Evolutionary conservation across 1,140 invertebrate species (phyloP).

Genomic region (Mercenaria mercenaria): DNA sequence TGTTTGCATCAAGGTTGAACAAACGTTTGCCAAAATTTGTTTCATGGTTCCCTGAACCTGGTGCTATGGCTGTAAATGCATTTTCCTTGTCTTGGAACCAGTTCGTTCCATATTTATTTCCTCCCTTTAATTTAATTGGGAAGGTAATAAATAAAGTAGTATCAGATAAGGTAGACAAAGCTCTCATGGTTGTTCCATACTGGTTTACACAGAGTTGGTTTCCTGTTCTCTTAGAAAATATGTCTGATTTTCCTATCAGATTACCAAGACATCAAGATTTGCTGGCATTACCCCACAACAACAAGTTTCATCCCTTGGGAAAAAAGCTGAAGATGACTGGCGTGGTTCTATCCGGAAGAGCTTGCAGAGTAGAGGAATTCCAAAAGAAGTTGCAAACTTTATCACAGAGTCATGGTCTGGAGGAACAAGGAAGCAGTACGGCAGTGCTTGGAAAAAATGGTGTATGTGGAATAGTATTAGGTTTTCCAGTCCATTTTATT

Average conservation of each 20-base stretch:
- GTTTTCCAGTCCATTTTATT: background rate
- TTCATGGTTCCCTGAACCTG: constrained; percentile 69
- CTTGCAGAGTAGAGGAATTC: constrained; percentile 45
- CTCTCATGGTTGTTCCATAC: constrained; percentile 46
- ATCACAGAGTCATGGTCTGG: constrained; percentile 56
- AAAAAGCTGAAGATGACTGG: constrained; percentile 30
- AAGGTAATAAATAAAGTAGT: constrained; percentile 61
- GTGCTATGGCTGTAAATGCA: constrained; percentile 66
- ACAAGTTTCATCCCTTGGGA: constrained; percentile 36
- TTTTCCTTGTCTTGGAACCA: constrained; percentile 56
- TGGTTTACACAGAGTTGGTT: constrained; percentile 65
- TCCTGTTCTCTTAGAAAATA: constrained; percentile 29
- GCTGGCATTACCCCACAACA: constrained; percentile 23
- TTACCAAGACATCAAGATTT: constrained; percentile 49
- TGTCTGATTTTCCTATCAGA: constrained; percentile 46
- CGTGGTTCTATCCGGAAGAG: constrained; percentile 59
- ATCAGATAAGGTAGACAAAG: constrained; percentile 54
- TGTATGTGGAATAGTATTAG: constrained; percentile 44
- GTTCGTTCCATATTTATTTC: constrained; percentile 54
- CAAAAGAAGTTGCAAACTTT: constrained; percentile 32
- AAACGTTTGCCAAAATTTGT: constrained; percentile 57
- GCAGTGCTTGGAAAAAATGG: constrained; percentile 39
- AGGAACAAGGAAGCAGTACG: constrained; percentile 58
- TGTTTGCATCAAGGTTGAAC: constrained; percentile 74
- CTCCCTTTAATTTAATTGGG: constrained; percentile 62